A percentile compares a stretch with the other conserved stretches of the same genome.
Evolutionary conservation across 1,140 invertebrate species (phyloP).

Genomic region (Drosophila kepulauana): DNA sequence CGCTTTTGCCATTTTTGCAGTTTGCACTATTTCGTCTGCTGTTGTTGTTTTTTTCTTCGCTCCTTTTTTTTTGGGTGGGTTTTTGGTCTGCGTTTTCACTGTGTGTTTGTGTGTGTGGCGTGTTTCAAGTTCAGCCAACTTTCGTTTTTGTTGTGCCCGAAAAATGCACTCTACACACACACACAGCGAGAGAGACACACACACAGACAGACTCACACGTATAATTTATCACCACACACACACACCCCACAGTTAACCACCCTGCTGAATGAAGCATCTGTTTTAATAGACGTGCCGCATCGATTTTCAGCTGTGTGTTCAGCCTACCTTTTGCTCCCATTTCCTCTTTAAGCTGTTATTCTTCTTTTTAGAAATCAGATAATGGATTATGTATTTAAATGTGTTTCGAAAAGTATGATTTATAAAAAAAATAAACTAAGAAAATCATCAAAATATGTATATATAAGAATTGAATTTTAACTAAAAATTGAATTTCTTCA

Average conservation of each 20-base stretch:
- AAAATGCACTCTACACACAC: constrained; percentile 47
- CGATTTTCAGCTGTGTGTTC: constrained; percentile 48
- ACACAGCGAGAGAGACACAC: background rate
- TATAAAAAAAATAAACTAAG: no score
- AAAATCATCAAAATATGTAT: no score
- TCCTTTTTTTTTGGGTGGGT: constrained; percentile 37
- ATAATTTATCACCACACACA: constrained; percentile 6
- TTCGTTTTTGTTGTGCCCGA: constrained; percentile 76
- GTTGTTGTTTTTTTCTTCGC: no score
- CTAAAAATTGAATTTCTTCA: no score
- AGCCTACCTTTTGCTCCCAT: background rate
- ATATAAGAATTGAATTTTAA: no score
- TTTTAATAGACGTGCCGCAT: constrained; percentile 42
- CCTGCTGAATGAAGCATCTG: constrained; percentile 50
- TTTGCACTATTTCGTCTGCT: constrained; percentile 59
- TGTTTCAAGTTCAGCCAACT: constrained; percentile 79
- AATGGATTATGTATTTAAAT: background rate
- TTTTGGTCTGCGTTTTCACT: constrained; percentile 16
- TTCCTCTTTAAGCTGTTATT: constrained; percentile 1
- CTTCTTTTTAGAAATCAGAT: background rate
- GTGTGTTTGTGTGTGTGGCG: background rate
- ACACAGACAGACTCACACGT: background rate
- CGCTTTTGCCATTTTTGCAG: constrained; percentile 45
- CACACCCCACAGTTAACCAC: constrained; percentile 32
- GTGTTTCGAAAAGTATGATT: background rate